phyloP scores from a whole-genome alignment of 2,888 invertebrate genomes.

The Ptychoptera albimana region DNA sequence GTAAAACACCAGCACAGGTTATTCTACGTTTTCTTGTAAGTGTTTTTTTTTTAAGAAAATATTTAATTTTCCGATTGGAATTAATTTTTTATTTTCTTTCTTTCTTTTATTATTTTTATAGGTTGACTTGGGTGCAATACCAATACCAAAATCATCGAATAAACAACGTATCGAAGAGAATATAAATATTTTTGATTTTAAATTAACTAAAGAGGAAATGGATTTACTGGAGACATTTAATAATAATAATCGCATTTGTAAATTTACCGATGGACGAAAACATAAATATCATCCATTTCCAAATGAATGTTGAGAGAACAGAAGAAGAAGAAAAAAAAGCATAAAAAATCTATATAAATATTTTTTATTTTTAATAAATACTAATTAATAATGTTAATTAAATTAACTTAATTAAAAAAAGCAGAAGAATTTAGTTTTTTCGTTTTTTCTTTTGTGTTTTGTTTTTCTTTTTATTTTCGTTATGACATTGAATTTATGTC shows the following conservation, averaged over 20 bases:
- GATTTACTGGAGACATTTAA: conserved; percentile 34
- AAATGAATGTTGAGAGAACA: conserved; percentile 11
- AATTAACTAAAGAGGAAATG: conserved; percentile 35
- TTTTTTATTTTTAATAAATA: too few relatives aligned
- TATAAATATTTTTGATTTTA: conserved; percentile 40
- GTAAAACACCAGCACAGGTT: conserved; percentile 52
- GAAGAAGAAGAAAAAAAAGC: too few relatives aligned
- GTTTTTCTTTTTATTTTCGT: too few relatives aligned
- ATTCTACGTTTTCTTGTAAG: conserved; percentile 38
- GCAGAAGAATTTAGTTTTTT: too few relatives aligned
- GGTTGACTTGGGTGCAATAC: conserved; percentile 36
- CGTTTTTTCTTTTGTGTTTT: too few relatives aligned
- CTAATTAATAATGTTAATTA: too few relatives aligned
- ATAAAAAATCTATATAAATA: too few relatives aligned
- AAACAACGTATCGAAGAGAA: conserved; percentile 35
- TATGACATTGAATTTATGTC: too few relatives aligned
- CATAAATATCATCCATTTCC: conserved; percentile 10
- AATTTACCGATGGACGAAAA: conserved; percentile 15
- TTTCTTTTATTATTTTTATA: conserved; percentile 17
- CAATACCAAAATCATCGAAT: conserved; percentile 42
- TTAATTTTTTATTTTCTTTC: too few relatives aligned
- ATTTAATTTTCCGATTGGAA: too few relatives aligned
- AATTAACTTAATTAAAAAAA: too few relatives aligned
- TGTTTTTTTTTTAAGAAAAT: background rate
- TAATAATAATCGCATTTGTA: conserved; percentile 15